Evolutionary conservation across 2,888 invertebrate species (phyloP).

Genomic region (Alviniconcha strummeri): DNA sequence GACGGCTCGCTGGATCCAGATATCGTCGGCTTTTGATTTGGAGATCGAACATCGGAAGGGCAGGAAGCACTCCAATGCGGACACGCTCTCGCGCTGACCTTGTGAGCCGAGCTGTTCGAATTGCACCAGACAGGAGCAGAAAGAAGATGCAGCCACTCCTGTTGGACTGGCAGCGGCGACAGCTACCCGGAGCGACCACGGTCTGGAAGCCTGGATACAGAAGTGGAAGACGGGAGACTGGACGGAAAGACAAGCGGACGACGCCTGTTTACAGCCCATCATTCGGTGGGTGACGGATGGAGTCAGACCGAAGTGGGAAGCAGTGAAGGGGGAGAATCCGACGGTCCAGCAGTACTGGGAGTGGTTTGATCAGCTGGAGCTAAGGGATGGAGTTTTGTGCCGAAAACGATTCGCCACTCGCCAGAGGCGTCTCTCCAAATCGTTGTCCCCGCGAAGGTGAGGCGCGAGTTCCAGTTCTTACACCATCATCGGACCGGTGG

Average conservation of each 20-base stretch:
- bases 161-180: too few species aligned
- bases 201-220: too few species aligned
- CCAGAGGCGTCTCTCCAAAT: not conserved
- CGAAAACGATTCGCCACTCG: not conserved
- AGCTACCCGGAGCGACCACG: too few species aligned
- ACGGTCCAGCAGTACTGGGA: not conserved
- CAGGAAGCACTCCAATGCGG: constrained; percentile 19
- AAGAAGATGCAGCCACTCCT: not conserved
- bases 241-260: too few species aligned
- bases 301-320: not conserved
- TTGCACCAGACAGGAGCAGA: not conserved
- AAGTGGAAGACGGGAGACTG: too few species aligned
- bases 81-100: not conserved
- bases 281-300: too few species aligned
- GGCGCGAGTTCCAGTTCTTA: not conserved
- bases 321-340: not conserved
- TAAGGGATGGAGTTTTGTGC: not conserved
- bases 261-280: too few species aligned
- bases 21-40: constrained; percentile 32
- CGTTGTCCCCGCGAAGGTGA: not conserved
- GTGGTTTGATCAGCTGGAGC: not conserved
- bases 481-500: not conserved
- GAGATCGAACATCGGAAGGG: constrained; percentile 30
- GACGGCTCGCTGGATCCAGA: constrained; percentile 23
- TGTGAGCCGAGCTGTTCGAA: not conserved